These are phyloP conservation scores for Nomada ruficornis DNA, from an alignment of 2,888 invertebrate genomes.

Conservation along the genomic window DNA sequence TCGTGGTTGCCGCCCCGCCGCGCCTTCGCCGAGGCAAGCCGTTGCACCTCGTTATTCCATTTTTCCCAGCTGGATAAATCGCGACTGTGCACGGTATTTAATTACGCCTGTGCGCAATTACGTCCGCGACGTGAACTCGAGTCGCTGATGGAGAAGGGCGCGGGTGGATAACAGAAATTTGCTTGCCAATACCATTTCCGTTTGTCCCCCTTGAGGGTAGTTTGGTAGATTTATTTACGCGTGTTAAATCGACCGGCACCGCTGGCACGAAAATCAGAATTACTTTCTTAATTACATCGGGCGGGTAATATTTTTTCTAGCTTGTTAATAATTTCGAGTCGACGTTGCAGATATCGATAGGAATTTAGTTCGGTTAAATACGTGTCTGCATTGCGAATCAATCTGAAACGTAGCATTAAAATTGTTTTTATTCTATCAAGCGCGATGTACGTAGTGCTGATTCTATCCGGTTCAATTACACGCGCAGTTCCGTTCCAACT, in stretches of 20 bases:
- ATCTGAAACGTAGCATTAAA: too few relatives aligned
- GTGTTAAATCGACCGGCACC: background rate
- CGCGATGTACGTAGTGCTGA: background rate
- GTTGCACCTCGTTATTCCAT: constrained; percentile 12
- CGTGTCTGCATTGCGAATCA: too few relatives aligned
- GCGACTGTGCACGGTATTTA: constrained; percentile 12
- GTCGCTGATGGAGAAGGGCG: background rate
- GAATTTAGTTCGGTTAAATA: too few relatives aligned
- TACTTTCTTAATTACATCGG: too few relatives aligned
- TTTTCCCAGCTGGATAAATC: constrained; percentile 6
- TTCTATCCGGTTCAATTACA: background rate
- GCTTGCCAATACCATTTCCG: background rate
- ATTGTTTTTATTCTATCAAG: too few relatives aligned
- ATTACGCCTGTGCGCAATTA: constrained; percentile 11
- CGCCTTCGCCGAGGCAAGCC: background rate
- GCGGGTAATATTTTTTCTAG: too few relatives aligned
- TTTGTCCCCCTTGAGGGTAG: background rate
- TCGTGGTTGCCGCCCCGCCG: background rate
- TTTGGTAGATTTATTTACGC: too few relatives aligned
- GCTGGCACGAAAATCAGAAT: background rate
- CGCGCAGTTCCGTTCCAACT: too few relatives aligned
- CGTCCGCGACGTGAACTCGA: background rate
- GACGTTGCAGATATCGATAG: too few relatives aligned
- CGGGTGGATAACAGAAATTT: background rate
- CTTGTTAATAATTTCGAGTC: too few relatives aligned